Conservation (phyloP, 2,888 invertebrate species). For the Desoria tigrina region DNA sequence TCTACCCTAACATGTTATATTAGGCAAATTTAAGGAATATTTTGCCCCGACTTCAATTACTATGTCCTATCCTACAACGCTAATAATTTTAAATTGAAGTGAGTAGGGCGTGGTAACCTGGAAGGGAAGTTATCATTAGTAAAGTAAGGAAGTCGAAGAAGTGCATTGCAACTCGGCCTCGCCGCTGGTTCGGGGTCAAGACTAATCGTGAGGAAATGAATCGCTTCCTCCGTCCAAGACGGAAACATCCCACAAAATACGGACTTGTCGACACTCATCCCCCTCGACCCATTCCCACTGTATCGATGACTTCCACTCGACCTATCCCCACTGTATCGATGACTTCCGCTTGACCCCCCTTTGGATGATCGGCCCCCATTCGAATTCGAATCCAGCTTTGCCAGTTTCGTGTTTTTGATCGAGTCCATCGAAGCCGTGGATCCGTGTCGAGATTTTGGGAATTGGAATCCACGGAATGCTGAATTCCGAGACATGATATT, state of each 20-base stretch:
- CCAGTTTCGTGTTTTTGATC: constrained; percentile 16
- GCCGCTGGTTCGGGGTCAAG: constrained; percentile 51
- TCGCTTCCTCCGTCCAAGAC: constrained; percentile 51
- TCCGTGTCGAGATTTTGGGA: constrained; percentile 48
- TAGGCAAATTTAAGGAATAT: too few species aligned
- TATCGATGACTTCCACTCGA: constrained; percentile 20
- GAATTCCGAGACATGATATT: constrained; percentile 53
- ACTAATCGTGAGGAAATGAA: constrained; percentile 49
- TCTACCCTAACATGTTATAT: too few species aligned
- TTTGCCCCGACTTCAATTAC: too few species aligned
- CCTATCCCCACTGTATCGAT: constrained; percentile 22
- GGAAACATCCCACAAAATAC: constrained; percentile 52
- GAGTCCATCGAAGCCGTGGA: constrained; percentile 50
- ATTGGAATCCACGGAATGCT: constrained; percentile 52
- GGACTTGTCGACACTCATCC: constrained; percentile 33
- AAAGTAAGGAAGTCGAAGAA: constrained; percentile 70
- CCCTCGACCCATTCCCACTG: constrained; percentile 33
- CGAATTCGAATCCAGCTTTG: neutral
- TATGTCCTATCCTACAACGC: too few species aligned
- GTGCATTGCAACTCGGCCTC: constrained; percentile 64
- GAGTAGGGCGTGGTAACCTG: constrained; percentile 22
- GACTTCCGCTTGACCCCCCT: constrained; percentile 19
- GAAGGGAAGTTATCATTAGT: constrained; percentile 66
- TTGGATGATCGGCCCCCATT: constrained; percentile 22
- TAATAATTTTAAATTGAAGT: neutral